Evolutionary conservation across 2,888 invertebrate species (phyloP).

Genomic region (Blastobasis lacticolella): DNA sequence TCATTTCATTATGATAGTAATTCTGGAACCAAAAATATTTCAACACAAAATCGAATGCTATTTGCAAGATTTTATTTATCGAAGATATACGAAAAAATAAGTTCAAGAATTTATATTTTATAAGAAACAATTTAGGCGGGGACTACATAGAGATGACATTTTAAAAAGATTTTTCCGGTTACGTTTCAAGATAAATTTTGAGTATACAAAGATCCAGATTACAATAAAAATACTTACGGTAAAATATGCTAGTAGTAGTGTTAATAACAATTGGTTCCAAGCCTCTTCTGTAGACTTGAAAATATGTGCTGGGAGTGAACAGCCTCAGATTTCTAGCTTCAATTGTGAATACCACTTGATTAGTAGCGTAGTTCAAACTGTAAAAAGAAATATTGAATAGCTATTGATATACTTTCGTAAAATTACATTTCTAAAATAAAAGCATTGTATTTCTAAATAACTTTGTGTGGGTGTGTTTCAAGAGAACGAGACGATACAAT

Average conservation of each 20-base stretch:
- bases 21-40: no score
- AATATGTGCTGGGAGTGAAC: neutral
- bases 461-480: no score
- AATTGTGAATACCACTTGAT: slow-evolving; percentile 4
- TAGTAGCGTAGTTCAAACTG: slow-evolving; percentile 8
- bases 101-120: neutral
- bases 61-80: neutral
- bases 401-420: no score
- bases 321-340: neutral
- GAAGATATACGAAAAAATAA: neutral
- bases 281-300: slow-evolving; percentile 3
- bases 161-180: no score
- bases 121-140: neutral
- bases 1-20: no score
- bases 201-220: no score
- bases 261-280: slow-evolving; percentile 3
- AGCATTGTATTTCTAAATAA: no score
- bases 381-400: neutral
- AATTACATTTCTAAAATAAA: no score
- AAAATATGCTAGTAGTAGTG: neutral
- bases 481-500: no score
- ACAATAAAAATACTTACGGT: neutral
- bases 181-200: no score
- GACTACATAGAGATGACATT: no score
- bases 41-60: no score